Base-by-base conservation (phyloP, 1,140 invertebrate genomes). In the Drosophila busckii region DNA sequence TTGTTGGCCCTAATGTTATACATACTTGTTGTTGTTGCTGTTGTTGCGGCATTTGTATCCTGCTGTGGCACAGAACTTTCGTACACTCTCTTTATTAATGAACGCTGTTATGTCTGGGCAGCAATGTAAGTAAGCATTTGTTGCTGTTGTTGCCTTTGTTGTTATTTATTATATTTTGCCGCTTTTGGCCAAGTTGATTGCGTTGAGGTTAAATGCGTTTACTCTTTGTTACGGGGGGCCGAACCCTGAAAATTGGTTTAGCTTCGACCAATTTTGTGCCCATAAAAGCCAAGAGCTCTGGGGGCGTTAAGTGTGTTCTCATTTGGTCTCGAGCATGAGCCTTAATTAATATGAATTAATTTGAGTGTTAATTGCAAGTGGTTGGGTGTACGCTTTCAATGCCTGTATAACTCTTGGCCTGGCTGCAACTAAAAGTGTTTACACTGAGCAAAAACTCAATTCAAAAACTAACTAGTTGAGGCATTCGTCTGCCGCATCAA, bases 291-390 rank as follows among this genome's bases (percentile, higher is more conserved):
- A 69, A 75, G 48, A 55, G 64, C 70, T 50, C 38, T 41, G 44
- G 38, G 22, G 61, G 71, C 68, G 78, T 82, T 80, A 80, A 80
- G 73, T 80, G 71, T 63, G 59, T 65, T 82, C 73, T 73, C 75
- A 80, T 80, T 80, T 73, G 63, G 49, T 48, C 25, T 41, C 26
- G 34, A 25, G 56, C 35, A 52, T 53, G 63, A 50, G 68, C 68
- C 63, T 82, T 80, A 80, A 80, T 80, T 80, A 80, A 80, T 80
- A 80, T 80, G 75, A 80, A 80, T 80, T 80, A 82, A 80, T 80
- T 80, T 80, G 50, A 80, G 73, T 80, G 73, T 80, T 80, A 80
- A 80, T 80, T 80, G 73, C 64, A 73, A 80, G 73, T 80, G 68
- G 75, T 52, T 80, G 59, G 59, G 75, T 52, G 66, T 64, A 56